Evolutionary conservation across 2,888 invertebrate genomes (phyloP).

Genomic region (Ariolimax columbianus): DNA sequence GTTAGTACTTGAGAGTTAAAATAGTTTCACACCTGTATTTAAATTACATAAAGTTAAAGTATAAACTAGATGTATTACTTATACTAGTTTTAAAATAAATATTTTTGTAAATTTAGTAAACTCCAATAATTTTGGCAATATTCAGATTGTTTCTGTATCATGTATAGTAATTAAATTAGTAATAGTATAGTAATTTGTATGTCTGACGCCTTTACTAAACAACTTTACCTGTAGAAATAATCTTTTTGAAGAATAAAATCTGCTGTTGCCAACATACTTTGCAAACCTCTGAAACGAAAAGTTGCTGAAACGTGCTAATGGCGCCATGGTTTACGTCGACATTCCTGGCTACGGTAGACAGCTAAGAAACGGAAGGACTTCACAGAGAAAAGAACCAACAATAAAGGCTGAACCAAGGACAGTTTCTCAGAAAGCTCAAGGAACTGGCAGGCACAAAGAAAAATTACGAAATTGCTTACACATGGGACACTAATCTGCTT

Average conservation of each 20-base stretch:
- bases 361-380: background rate
- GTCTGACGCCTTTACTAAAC: background rate
- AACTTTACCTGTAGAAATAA: background rate
- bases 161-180: background rate
- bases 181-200: background rate
- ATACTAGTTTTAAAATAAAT: no score
- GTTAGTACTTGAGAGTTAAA: no score
- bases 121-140: no score
- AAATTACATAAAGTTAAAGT: no score
- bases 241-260: constrained; percentile 11
- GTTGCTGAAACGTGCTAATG: background rate
- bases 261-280: background rate
- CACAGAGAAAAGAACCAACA: background rate
- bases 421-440: background rate
- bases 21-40: no score
- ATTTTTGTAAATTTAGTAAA: no score
- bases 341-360: background rate
- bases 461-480: background rate
- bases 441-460: background rate
- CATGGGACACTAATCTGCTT: background rate
- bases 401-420: no score
- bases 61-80: no score
- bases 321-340: constrained; percentile 10
- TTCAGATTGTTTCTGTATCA: background rate
- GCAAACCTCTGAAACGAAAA: background rate